Conservation (phyloP, 1,140 invertebrate genomes). For the Fopius arisanus region DNA sequence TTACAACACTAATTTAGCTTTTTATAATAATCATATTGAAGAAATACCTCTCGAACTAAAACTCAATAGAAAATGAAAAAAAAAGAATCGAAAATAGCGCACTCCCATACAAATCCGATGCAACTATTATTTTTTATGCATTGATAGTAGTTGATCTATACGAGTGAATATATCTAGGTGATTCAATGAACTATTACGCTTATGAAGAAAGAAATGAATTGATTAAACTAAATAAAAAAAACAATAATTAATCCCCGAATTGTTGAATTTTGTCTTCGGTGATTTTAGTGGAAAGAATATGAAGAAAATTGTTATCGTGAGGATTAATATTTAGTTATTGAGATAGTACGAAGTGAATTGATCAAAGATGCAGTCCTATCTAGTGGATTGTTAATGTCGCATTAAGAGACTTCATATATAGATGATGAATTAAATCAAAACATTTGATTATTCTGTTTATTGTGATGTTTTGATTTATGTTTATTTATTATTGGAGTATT, state of each 20-base stretch:
- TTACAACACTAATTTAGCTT: neutral
- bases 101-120: neutral
- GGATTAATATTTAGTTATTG: neutral
- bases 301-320: neutral
- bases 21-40: neutral
- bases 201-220: neutral
- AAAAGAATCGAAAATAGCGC: neutral
- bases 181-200: constrained; percentile 1
- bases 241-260: neutral
- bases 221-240: neutral
- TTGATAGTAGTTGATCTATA: neutral
- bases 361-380: neutral
- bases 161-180: neutral
- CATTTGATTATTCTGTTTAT: neutral
- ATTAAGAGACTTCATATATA: too few species aligned
- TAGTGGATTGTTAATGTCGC: too few species aligned
- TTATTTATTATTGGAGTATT: neutral
- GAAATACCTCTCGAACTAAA: neutral
- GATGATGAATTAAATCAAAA: neutral
- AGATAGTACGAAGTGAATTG: neutral
- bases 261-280: neutral
- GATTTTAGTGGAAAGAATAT: neutral
- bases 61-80: neutral
- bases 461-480: neutral
- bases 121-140: neutral